Evolutionary conservation across 2,113 vertebrate species (phyloP).

Genomic region (Oreotrochilus melanogaster): DNA sequence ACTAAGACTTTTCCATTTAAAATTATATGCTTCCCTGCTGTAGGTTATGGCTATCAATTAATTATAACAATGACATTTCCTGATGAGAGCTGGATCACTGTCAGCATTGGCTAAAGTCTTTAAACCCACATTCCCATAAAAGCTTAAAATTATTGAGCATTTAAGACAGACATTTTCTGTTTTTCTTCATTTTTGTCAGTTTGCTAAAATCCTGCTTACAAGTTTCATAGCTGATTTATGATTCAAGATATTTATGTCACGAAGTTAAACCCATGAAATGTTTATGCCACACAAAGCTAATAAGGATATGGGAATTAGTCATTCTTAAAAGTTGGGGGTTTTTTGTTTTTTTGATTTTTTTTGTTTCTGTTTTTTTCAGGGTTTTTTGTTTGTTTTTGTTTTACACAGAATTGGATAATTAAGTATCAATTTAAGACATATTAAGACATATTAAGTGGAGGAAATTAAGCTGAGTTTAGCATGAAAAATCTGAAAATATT

Average conservation of each 20-base stretch:
- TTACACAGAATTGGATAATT: background rate
- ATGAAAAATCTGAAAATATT: background rate
- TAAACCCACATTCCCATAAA: background rate
- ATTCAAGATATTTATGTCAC: background rate
- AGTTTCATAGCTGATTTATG: background rate
- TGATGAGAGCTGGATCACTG: background rate
- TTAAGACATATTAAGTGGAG: background rate
- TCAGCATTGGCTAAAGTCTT: background rate
- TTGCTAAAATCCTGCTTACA: background rate
- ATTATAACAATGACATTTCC: conserved; percentile 20
- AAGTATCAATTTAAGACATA: conserved; percentile 14
- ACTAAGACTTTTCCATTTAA: conserved; percentile 20
- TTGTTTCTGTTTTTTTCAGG: background rate
- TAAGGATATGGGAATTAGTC: background rate
- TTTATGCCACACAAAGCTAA: background rate
- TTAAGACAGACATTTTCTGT: background rate
- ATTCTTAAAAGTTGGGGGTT: background rate
- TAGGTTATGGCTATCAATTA: conserved; percentile 23
- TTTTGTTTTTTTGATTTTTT: background rate
- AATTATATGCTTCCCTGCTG: background rate
- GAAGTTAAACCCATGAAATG: background rate
- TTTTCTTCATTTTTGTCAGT: background rate
- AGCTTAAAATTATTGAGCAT: background rate
- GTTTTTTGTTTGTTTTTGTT: too few species aligned
- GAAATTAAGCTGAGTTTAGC: background rate